A percentile compares a stretch with the other conserved stretches of the same genome.
phyloP scores from a whole-genome alignment of 2,797 vertebrate species.

The Gorsachius magnificus region DNA sequence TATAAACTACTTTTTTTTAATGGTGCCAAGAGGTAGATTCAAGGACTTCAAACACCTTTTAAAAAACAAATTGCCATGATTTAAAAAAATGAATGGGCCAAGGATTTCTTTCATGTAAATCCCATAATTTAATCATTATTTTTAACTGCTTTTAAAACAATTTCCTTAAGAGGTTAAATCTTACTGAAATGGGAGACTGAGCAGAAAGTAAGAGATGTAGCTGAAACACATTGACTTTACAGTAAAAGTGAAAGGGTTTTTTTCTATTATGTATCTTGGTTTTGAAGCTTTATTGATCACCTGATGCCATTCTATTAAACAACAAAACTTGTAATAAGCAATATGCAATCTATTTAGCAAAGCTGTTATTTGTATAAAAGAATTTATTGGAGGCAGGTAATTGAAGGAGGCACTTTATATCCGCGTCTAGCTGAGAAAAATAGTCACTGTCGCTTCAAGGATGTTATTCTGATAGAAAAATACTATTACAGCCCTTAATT shows the following conservation, averaged over 20 bases:
- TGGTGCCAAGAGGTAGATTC: constrained; percentile 60
- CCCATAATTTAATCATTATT: constrained; percentile 66
- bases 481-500: background rate
- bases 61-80: constrained; percentile 66
- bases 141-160: constrained; percentile 68
- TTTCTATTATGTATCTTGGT: background rate
- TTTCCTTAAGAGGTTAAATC: constrained; percentile 66
- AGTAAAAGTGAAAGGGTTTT: background rate
- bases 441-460: background rate
- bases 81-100: constrained; percentile 56
- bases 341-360: constrained; percentile 14
- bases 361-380: constrained; percentile 19
- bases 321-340: constrained; percentile 23
- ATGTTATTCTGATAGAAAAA: background rate
- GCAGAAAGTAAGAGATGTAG: constrained; percentile 8
- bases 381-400: constrained; percentile 19
- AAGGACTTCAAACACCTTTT: constrained; percentile 66
- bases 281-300: constrained; percentile 16
- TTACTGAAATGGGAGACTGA: constrained; percentile 36
- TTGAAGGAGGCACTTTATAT: background rate
- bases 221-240: constrained; percentile 31
- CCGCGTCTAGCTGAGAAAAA: background rate
- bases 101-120: constrained; percentile 58
- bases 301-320: constrained; percentile 8
- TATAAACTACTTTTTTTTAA: constrained; percentile 62